Evolutionary conservation across 2,888 invertebrate genomes (phyloP), one percentile per base, ranked within the genome.

Genomic region (Dasysyrphus albostriatus): DNA sequence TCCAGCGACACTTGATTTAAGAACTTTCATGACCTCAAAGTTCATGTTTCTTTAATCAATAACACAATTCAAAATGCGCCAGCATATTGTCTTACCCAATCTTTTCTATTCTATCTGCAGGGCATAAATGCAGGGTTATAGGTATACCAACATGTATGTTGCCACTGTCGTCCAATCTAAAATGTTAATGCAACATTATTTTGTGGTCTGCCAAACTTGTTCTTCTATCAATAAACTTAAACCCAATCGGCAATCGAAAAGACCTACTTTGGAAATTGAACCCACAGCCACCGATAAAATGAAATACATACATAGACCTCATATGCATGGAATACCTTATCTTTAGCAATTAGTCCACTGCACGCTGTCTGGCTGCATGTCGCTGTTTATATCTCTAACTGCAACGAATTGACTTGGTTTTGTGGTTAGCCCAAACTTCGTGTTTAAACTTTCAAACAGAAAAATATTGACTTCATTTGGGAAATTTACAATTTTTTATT

Each of bases 321-420:
- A 51, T 67, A 67, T 67, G 65, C 34, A 67, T 49, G 14, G 47
- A 65, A 69, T 24, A 49, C 65, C 69, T 85, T 77, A 85, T 85
- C 81, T 76, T 42, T 42, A 34, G 76, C 84, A 85, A 85, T 85
- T 85, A 85, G 84, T 81, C 73, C 84, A 58, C 34, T 29, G 19
- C 29, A 58, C 49, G 54, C 54, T 19, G 69, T 29, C 2, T 24
- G 24, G 2, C 1, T 24, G 24, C 24, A 3, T 10, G 24, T 7
- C 54, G 54, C 56, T 6, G 9, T 32, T 9, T n/a, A n/a, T 9
- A 34, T 34, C 5, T 32, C 32, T 32, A 34, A 47, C 72, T 44
- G 19, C 49, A 67, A 49, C 67, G 19, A 49, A 73, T 47, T 24
- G 39, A 37, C 19, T 59, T 61, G 51, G 51, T 32, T 32, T 10